Evolutionary conservation across 2,888 invertebrate genomes (phyloP).

Genomic region (Dusona sp.): DNA sequence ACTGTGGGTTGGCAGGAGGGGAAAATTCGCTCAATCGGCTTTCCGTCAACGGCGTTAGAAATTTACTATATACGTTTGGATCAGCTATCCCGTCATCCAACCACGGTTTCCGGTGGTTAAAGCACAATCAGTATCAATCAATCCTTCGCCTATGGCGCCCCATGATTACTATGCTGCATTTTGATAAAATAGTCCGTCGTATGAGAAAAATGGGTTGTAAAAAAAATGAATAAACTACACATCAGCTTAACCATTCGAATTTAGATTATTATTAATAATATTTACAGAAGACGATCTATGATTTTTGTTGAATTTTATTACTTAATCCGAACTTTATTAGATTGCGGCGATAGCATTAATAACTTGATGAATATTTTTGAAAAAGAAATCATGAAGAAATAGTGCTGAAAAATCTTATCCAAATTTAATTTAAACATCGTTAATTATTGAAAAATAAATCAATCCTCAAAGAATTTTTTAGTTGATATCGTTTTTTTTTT

Average conservation of each 20-base stretch:
- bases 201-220: not conserved
- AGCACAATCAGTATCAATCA: constrained; percentile 47
- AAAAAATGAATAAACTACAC: not conserved
- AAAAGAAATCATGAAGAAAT: too few species aligned
- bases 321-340: not conserved
- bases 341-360: not conserved
- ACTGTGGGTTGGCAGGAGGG: not conserved
- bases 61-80: constrained; percentile 17
- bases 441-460: not conserved
- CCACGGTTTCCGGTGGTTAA: constrained; percentile 14
- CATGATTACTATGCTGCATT: constrained; percentile 11
- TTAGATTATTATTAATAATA: too few species aligned
- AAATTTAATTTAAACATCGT: too few species aligned
- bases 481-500: not conserved
- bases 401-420: too few species aligned
- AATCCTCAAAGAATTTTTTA: not conserved
- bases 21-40: constrained; percentile 1
- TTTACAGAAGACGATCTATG: not conserved
- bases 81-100: constrained; percentile 26
- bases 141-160: not conserved
- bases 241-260: not conserved
- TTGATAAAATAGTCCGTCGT: constrained; percentile 32
- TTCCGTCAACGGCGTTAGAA: constrained; percentile 41
- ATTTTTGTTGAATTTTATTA: not conserved
- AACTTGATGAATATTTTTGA: not conserved